phyloP scores from a whole-genome alignment of 2,888 invertebrate species.

The Volucella bombylans region DNA sequence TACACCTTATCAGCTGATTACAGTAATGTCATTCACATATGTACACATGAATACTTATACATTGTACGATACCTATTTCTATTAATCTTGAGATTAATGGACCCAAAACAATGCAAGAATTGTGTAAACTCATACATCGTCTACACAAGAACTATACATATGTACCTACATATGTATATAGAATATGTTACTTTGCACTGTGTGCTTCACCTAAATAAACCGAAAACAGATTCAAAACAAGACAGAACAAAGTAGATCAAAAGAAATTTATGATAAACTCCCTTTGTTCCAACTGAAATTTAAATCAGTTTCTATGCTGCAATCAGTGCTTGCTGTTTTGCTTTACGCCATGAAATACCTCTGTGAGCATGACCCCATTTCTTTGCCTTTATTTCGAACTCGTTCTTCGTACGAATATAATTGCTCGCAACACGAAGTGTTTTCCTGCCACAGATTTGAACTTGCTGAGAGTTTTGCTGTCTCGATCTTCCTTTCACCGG shows the following conservation, averaged over 20 bases:
- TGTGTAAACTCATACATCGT: too few relatives aligned
- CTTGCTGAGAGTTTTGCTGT: neutral
- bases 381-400: constrained; percentile 16
- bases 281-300: constrained; percentile 44
- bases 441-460: constrained; percentile 11
- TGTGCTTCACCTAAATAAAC: too few relatives aligned
- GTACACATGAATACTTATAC: too few relatives aligned
- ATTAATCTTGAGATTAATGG: too few relatives aligned
- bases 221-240: neutral
- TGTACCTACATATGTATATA: too few relatives aligned
- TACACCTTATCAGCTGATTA: too few relatives aligned
- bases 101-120: too few relatives aligned
- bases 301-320: constrained; percentile 16
- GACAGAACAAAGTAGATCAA: constrained; percentile 37
- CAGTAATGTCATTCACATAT: too few relatives aligned
- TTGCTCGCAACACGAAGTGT: neutral
- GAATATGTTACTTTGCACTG: too few relatives aligned
- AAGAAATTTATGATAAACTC: constrained; percentile 41
- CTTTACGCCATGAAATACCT: neutral
- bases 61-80: too few relatives aligned
- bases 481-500: constrained; percentile 14
- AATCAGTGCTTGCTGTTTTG: constrained; percentile 1
- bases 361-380: constrained; percentile 31
- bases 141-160: too few relatives aligned
- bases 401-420: neutral